Base-by-base conservation (phyloP, 2,888 invertebrate genomes). In the Eilema sororculum region DNA sequence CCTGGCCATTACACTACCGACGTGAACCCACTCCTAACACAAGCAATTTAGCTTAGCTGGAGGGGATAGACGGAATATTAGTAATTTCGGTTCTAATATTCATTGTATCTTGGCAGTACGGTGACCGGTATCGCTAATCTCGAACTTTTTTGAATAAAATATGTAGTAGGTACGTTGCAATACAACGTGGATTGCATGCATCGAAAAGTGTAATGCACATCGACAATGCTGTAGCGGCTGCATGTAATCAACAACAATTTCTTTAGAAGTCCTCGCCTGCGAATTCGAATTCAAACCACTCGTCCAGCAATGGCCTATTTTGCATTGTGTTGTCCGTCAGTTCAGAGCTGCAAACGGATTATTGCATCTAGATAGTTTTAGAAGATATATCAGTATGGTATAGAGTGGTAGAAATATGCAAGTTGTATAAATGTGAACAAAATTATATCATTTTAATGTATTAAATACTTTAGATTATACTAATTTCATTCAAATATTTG, bases 251-350 rank as follows among this genome's bases (percentile, higher is more conserved):
- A 52, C 52, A 3, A 8, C 52, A 52, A 52, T 52, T 20, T 46
- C 46, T 52, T n/a, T 52, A n/a, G n/a, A 52, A 52, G n/a, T 52
- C 52, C 52, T 52, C 52, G 52, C 20, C 9, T 52, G 52, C n/a
- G 52, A 52, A 52, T 52, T 2, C 0, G 52, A 52, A 52, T 52
- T n/a, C n/a, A n/a, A 52, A 52, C 52, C n/a, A 52, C 52, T 52
- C 52, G 52, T 52, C 52, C n/a, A n/a, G n/a, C 52, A 52, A 52
- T 52, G 52, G n/a, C n/a, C 52, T 52, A 52, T 52, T 20, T 52
- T 52, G n/a, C 52, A 52, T 52, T 52, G 52, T 52, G 52, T n/a
- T 52, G 52, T 52, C 52, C 52, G n/a, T 52, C 52, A n/a, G 52
- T n/a, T n/a, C n/a, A 20, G 52, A n/a, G 2, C 52, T 64, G n/a